A percentile compares a stretch with the other conserved stretches of the same genome.
phyloP scores from a whole-genome alignment of 2,113 vertebrate genomes.

The Psittacus erithacus region DNA sequence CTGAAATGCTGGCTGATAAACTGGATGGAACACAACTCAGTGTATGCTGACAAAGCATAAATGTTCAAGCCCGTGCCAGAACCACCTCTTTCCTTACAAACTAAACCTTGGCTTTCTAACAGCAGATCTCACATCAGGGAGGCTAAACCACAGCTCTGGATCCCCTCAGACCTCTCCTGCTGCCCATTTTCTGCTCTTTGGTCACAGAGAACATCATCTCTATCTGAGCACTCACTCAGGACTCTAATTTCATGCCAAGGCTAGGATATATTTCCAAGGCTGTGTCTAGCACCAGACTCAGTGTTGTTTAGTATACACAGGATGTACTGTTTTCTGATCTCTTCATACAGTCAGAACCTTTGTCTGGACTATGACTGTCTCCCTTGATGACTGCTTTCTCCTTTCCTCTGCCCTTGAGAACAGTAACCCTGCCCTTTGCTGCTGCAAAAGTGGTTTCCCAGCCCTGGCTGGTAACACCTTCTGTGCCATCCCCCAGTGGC shows the following conservation, averaged over 20 bases:
- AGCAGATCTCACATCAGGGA: neutral
- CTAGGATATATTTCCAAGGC: neutral
- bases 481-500: neutral
- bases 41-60: neutral
- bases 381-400: neutral
- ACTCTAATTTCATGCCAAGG: neutral
- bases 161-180: neutral
- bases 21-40: neutral
- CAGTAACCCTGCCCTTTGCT: neutral
- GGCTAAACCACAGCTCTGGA: neutral
- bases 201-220: neutral
- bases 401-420: neutral
- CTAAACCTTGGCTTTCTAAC: neutral
- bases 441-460: neutral
- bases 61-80: neutral
- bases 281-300: too few species aligned
- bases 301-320: accelerated
- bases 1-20: neutral
- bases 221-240: neutral
- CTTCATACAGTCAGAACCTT: neutral
- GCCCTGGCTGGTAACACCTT: accelerated
- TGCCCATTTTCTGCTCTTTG: neutral
- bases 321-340: neutral
- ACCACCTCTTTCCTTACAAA: neutral
- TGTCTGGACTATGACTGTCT: neutral